phyloP scores from a whole-genome alignment of 1,140 invertebrate species.

The Lepidurus apus region DNA sequence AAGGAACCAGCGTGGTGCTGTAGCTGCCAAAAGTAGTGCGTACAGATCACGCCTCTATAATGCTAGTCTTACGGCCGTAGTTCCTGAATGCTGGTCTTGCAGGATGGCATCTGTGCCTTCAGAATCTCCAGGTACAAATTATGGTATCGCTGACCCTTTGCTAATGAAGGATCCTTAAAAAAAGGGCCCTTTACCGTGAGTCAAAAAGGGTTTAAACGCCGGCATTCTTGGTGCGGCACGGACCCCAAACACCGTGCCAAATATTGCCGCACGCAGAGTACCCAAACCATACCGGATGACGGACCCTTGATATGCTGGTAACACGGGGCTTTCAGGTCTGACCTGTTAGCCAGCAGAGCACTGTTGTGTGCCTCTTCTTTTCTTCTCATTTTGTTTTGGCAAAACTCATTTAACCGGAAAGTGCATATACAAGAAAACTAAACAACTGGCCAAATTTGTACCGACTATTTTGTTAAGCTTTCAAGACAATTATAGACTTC shows the following conservation, averaged over 20 bases:
- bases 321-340: background rate
- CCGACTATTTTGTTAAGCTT: too few species aligned
- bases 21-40: background rate
- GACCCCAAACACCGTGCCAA: background rate
- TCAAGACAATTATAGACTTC: background rate
- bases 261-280: background rate
- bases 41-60: background rate
- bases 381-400: too few species aligned
- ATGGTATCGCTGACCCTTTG: background rate
- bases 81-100: background rate
- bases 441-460: too few species aligned
- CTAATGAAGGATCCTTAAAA: background rate
- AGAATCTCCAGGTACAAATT: background rate
- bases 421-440: too few species aligned
- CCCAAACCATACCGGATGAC: background rate
- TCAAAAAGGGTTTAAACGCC: background rate
- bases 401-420: too few species aligned
- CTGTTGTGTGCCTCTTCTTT: too few species aligned
- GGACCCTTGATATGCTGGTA: background rate
- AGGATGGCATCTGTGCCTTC: background rate
- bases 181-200: background rate
- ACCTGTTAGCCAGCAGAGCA: too few species aligned
- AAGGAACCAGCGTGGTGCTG: background rate
- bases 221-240: conserved; percentile 1
- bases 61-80: background rate